A percentile compares a stretch with the other conserved stretches of the same genome.
Conservation (phyloP, 2,888 invertebrate genomes). For the Pyrochroa serraticornis region DNA sequence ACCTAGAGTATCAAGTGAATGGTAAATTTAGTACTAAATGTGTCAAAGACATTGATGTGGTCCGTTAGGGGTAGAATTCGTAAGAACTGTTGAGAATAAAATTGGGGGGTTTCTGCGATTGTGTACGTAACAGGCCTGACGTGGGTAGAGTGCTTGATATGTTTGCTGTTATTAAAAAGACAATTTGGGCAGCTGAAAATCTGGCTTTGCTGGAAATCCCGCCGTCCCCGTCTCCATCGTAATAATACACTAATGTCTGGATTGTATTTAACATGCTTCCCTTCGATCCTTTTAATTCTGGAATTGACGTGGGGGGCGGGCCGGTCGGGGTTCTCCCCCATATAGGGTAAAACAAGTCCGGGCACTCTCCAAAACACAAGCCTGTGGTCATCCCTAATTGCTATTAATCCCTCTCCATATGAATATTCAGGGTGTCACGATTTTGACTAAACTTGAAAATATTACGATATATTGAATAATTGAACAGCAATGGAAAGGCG, state of each 20-base stretch:
- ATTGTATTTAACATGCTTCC: slow-evolving; percentile 33
- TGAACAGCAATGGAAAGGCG: neutral
- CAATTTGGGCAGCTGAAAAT: too few species aligned
- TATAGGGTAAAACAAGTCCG: slow-evolving; percentile 25
- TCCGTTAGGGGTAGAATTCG: too few species aligned
- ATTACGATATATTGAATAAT: neutral
- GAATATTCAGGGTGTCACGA: slow-evolving; percentile 15
- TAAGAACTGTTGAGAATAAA: too few species aligned
- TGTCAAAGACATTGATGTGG: too few species aligned
- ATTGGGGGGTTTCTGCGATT: too few species aligned
- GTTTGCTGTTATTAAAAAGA: too few species aligned
- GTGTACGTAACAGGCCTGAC: too few species aligned
- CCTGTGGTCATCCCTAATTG: slow-evolving; percentile 40
- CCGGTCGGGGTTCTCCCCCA: slow-evolving; percentile 18
- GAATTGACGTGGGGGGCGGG: slow-evolving; percentile 31
- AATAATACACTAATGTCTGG: slow-evolving; percentile 19
- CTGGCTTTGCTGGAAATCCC: too few species aligned
- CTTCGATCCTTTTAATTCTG: slow-evolving; percentile 37
- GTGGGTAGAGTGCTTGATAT: too few species aligned
- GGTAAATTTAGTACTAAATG: too few species aligned
- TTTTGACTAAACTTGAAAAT: neutral
- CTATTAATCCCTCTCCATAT: slow-evolving; percentile 35
- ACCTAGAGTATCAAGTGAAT: too few species aligned
- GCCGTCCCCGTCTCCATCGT: neutral
- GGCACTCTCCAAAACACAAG: slow-evolving; percentile 30